Evolutionary conservation across 2,888 invertebrate genomes (phyloP).

Genomic region (Apamea sordens): DNA sequence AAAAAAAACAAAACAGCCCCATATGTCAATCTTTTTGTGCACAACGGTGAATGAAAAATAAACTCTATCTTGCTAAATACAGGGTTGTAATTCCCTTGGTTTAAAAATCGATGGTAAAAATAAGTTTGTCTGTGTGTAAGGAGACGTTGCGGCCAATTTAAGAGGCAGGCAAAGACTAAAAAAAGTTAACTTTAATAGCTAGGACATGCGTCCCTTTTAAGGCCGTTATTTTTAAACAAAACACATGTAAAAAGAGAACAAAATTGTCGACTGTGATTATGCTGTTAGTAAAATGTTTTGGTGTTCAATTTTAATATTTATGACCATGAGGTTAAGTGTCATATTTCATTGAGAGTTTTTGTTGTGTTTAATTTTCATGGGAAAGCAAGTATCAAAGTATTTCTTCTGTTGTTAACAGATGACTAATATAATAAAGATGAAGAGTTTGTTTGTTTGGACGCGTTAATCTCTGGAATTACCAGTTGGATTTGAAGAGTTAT

Average conservation of each 20-base stretch:
- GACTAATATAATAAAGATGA: not conserved
- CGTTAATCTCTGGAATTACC: not conserved
- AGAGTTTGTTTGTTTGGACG: not conserved
- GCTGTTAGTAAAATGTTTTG: constrained; percentile 42
- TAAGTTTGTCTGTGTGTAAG: constrained; percentile 67
- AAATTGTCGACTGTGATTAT: constrained; percentile 61
- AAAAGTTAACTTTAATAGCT: constrained; percentile 77
- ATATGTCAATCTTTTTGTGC: constrained; percentile 83
- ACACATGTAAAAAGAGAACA: constrained; percentile 68
- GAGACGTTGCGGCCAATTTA: constrained; percentile 84
- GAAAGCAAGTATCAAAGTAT: constrained; percentile 25
- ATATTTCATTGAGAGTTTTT: constrained; percentile 35
- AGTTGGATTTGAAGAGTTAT: not conserved
- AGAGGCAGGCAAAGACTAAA: constrained; percentile 74
- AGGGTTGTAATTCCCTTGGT: constrained; percentile 61
- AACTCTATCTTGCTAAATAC: constrained; percentile 35
- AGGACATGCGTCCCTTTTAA: constrained; percentile 68
- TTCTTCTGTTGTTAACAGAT: not conserved
- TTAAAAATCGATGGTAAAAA: constrained; percentile 28
- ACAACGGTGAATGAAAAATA: constrained; percentile 49
- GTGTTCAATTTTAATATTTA: constrained; percentile 60
- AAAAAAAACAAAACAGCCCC: constrained; percentile 75
- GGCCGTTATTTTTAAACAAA: constrained; percentile 79
- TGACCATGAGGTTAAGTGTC: constrained; percentile 12
- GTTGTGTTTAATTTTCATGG: constrained; percentile 57